Base-by-base conservation (phyloP, 92 coral and sea anemone genomes). In the Meandrina meandrites region DNA sequence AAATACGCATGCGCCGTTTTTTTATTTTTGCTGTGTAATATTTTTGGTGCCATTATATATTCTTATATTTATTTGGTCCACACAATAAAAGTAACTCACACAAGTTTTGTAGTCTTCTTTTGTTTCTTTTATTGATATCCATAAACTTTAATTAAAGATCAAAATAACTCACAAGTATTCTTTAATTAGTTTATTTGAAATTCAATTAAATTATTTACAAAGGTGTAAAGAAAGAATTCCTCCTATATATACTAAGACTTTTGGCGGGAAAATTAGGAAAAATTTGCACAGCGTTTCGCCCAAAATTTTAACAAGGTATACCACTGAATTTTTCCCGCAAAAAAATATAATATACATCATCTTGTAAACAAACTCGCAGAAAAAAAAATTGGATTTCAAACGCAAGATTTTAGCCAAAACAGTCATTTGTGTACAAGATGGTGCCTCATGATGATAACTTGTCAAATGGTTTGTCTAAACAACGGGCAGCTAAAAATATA, bases 1-100 rank as follows among this genome's bases (percentile, higher is more conserved):
- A 67, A 81, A 81, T 81, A 66, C 85, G 85, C 78, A 82, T 82
- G 86, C 86, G 86, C 77, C 86, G 48, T 60, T 62, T 69, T 82
- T 82, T 82, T 82, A 67, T 79, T 16, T 0, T 11, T 11, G n/a
- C n/a, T n/a, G n/a, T n/a, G n/a, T n/a, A n/a, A n/a, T n/a, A n/a
- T n/a, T n/a, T n/a, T n/a, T n/a, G n/a, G n/a, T n/a, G n/a, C n/a
- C n/a, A n/a, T n/a, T n/a, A n/a, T n/a, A n/a, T n/a, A n/a, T n/a
- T n/a, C n/a, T n/a, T n/a, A n/a, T n/a, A n/a, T n/a, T n/a, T n/a
- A n/a, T n/a, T n/a, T n/a, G n/a, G n/a, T n/a, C n/a, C n/a, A n/a
- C n/a, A n/a, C n/a, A n/a, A n/a, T n/a, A n/a, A n/a, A n/a, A n/a
- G n/a, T n/a, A n/a, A n/a, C n/a, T n/a, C n/a, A n/a, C n/a, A n/a